Evolutionary conservation across 1,140 invertebrate genomes (phyloP), one percentile per base, ranked within the genome.

Genomic region (Lepidurus apus): DNA sequence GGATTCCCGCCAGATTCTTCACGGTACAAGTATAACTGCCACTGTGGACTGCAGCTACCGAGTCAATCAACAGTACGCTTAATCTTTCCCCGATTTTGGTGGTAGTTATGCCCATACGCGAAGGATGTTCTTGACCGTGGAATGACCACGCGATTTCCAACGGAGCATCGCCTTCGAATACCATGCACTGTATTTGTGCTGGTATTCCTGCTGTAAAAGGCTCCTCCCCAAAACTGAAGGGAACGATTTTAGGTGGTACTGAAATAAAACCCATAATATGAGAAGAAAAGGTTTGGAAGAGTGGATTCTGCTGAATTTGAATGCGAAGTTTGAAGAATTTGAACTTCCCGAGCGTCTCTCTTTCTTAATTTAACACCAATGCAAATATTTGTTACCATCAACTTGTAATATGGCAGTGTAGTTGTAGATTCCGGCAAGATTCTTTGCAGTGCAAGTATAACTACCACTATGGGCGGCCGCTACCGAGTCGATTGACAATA

Each of bases 11-110:
- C 78, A 87, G 86, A 85, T 94, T 95, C 86, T 88, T 88, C 81
- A 90, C 92, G 74, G 88, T 88, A 86, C 93, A 94, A 74, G 92
- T 91, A 85, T 95, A 95, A 84, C 93, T 91, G 76, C 93, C 92
- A 65, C 88, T 88, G 85, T 94, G 91, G 82, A 89, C 87, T 75
- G 91, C 90, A 81, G 89, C 90, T 77, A 91, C 90, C 21, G 90
- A 89, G 79, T 92, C 89, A 78, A 96, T 95, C 42, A 89, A 90
- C 79, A 97, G 85, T 81, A 93, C 86, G 78, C 89, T 91, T 78
- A 90, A 90, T 83, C 90, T 89, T 80, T 90, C 89, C 74, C 92
- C 91, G 81, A 92, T 84, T 84, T 89, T 90, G 21, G 82, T 82
- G 8, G 84, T 85, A 1, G 81, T 80, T 24, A 87, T 83, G 43